Conservation (phyloP, 2,113 vertebrate genomes). For the Vidua chalybeata region DNA sequence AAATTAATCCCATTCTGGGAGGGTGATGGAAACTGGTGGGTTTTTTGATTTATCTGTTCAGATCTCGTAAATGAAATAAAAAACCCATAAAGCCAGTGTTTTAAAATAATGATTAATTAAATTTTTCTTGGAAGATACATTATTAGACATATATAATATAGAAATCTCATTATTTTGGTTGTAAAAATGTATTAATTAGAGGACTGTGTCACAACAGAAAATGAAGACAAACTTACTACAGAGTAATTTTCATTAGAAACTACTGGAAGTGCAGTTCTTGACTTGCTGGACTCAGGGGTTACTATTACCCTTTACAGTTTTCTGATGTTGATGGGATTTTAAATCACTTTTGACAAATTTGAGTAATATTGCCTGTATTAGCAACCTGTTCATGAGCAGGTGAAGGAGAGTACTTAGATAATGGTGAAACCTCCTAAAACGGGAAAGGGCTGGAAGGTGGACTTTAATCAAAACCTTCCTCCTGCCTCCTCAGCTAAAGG, state of each 20-base stretch:
- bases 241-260: background rate
- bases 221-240: background rate
- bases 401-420: background rate
- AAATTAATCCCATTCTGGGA: constrained; percentile 25
- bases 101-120: constrained; percentile 11
- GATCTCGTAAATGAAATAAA: constrained; percentile 21
- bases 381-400: background rate
- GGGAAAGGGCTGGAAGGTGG: background rate
- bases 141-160: background rate
- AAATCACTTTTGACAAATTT: background rate
- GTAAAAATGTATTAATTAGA: constrained; percentile 34
- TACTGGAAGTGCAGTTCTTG: background rate
- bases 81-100: background rate
- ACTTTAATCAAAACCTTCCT: background rate
- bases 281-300: background rate
- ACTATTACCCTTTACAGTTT: background rate
- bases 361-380: background rate
- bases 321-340: background rate
- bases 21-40: background rate
- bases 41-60: constrained; percentile 10
- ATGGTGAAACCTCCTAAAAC: background rate
- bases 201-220: background rate
- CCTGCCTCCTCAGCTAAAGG: background rate
- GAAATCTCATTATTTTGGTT: constrained; percentile 7
- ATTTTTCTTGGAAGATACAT: background rate